Evolutionary conservation across 2,113 vertebrate genomes (phyloP).

Genomic region (Cephalopterus ornatus): DNA sequence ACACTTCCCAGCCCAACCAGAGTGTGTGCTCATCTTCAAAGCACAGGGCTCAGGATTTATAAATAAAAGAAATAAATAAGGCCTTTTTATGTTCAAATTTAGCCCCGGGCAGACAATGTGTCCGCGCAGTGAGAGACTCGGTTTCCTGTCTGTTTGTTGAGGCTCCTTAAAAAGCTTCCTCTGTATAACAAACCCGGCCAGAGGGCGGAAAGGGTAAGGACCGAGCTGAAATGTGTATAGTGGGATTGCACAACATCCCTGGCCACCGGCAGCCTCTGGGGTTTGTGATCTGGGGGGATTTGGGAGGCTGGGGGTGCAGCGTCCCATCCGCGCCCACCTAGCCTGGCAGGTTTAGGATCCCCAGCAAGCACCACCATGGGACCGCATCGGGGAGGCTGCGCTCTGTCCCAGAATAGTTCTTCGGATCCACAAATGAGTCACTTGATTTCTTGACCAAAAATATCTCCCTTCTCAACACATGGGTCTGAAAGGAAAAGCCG

Average conservation of each 20-base stretch:
- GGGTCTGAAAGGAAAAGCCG: neutral
- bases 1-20: neutral
- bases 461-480: neutral
- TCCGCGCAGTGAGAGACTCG: constrained; percentile 24
- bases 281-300: neutral
- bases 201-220: constrained; percentile 69
- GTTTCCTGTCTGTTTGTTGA: constrained; percentile 76
- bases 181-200: constrained; percentile 21
- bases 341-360: rapidly evolving
- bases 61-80: constrained; percentile 68
- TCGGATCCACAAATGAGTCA: constrained; percentile 8
- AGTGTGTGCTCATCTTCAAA: neutral
- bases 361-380: neutral
- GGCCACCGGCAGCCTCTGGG: neutral
- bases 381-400: rapidly evolving
- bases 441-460: constrained; percentile 23
- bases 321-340: neutral
- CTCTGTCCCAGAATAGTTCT: neutral
- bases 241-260: neutral
- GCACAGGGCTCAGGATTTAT: neutral
- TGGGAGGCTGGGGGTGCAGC: rapidly evolving
- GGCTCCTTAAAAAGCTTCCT: constrained; percentile 73
- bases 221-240: constrained; percentile 32
- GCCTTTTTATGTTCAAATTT: constrained; percentile 64
- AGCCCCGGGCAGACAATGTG: constrained; percentile 51